Evolutionary conservation across 2,888 invertebrate species (phyloP), one percentile per base, ranked within the genome.

Genomic region (Aquatica leii): DNA sequence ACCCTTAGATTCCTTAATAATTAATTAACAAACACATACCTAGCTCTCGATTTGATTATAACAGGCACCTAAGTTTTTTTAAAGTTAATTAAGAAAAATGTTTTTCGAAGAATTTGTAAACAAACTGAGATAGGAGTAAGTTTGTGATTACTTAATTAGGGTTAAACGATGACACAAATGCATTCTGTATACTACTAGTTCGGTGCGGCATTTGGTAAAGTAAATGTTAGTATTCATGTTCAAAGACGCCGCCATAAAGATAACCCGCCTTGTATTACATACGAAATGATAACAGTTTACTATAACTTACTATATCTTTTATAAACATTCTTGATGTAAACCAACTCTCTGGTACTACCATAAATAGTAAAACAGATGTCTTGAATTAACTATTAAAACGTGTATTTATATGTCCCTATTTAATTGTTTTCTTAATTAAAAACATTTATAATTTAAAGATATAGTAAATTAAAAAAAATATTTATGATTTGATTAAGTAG

Each of bases 221-320:
- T 50, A 34, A 56, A 51, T 41, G 52, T 52, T 34, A 53, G 46
- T 14, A 34, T 53, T 17, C 59, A 18, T 14, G 46, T 12, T 59
- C 59, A 59, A 59, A 59, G 48, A 31, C 9, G 52, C 53, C 59
- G 59, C 53, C 20, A 8, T n/a, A 18, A 50, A 58, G 58, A 58
- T 58, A 56, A 48, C 56, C 31, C 46, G n/a, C 12, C 43, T 55
- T 48, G 37, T 18, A 49, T 37, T 31, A 58, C 24, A 58, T 41
- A 12, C 51, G 40, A 35, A 21, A 51, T 43, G 58, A 58, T 58
- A 58, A 51, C 58, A 58, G 58, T 51, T 58, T 58, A 58, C 58
- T 51, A 50, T 58, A 37, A 21, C 40, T 24, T 12, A 15, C 20
- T 21, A 17, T 57, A 57, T 59, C 52, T 53, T 31, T 9, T 53